A percentile compares a stretch with the other conserved stretches of the same genome.
phyloP scores from a whole-genome alignment of 2,113 vertebrate genomes.

The Platysteira castanea region DNA sequence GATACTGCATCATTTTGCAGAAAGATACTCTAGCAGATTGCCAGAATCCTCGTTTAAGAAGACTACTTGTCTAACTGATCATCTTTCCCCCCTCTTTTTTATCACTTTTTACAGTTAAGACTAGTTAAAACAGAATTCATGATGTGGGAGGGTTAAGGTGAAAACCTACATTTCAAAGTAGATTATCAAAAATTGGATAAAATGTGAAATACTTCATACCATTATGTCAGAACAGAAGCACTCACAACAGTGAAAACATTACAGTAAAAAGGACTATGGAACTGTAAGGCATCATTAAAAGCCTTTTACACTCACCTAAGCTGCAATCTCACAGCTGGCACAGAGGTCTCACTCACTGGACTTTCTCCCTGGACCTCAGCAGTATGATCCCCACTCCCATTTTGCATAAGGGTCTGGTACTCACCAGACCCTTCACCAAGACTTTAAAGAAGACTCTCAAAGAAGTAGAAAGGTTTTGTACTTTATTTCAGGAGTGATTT shows the following conservation, averaged over 20 bases:
- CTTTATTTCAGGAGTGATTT: not conserved
- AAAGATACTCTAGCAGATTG: not conserved
- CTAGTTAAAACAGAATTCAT: not conserved
- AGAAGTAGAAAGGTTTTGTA: not conserved
- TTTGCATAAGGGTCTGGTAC: not conserved
- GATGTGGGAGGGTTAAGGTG: not conserved
- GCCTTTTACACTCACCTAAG: not conserved
- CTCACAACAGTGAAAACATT: not conserved
- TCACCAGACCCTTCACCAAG: not conserved
- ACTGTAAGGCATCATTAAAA: not conserved
- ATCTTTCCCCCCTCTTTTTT: not conserved
- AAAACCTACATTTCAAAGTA: not conserved
- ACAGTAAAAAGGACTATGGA: not conserved
- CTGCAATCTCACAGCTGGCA: not conserved
- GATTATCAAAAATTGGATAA: not conserved
- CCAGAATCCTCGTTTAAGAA: not conserved
- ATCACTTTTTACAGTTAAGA: not conserved
- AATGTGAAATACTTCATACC: not conserved
- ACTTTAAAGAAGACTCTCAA: not conserved
- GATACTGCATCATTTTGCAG: not conserved
- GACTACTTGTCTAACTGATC: not conserved
- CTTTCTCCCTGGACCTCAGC: not conserved
- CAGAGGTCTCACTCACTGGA: not conserved
- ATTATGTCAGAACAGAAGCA: not conserved
- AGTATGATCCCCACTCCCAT: not conserved